These are phyloP conservation scores for Eudyptes chrysolophus DNA, from an alignment of 2,113 vertebrate species.

Conservation along the genomic window DNA sequence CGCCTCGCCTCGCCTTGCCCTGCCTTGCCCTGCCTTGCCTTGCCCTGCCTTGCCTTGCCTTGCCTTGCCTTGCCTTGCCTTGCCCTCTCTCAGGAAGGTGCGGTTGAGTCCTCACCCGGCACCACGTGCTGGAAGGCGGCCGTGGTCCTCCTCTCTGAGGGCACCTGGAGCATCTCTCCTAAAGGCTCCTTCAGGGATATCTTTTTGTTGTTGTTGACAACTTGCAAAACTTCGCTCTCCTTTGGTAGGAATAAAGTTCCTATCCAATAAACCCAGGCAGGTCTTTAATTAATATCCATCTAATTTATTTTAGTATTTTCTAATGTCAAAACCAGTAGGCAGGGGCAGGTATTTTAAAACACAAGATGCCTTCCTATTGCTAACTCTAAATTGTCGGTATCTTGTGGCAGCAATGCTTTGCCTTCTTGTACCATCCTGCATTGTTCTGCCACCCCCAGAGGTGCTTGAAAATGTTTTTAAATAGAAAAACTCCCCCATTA, in stretches of 20 bases:
- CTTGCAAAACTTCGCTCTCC: neutral
- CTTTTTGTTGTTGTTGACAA: neutral
- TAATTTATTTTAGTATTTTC: neutral
- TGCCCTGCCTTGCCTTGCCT: neutral
- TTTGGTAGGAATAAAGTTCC: neutral
- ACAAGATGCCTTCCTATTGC: neutral
- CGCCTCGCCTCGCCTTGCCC: neutral
- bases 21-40: neutral
- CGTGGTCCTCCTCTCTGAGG: neutral
- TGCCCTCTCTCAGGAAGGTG: neutral
- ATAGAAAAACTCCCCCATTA: constrained; percentile 54
- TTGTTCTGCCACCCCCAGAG: constrained; percentile 39
- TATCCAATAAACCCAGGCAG: neutral
- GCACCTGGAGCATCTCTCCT: neutral
- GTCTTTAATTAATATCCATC: constrained; percentile 2
- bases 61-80: neutral
- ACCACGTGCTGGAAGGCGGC: neutral
- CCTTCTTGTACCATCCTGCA: neutral
- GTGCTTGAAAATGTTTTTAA: constrained; percentile 51
- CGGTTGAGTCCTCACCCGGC: neutral
- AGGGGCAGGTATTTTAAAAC: neutral
- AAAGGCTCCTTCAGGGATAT: neutral
- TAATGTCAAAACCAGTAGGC: neutral
- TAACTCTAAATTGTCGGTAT: neutral
- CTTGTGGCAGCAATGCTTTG: neutral